These are phyloP conservation scores for Aethes cnicana DNA, from an alignment of 2,888 invertebrate species.

Conservation along the genomic window DNA sequence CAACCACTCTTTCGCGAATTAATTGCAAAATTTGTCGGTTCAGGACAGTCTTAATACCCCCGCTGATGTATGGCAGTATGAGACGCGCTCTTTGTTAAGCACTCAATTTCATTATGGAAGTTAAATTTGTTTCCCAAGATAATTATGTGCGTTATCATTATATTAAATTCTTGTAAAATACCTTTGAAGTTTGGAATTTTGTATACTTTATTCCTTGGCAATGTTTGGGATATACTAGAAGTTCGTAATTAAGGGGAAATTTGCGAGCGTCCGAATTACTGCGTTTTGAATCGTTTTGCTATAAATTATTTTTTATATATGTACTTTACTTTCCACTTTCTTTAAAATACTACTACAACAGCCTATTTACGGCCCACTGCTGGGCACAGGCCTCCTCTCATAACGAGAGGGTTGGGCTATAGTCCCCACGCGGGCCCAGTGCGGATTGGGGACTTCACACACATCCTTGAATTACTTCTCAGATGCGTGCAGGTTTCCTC, in stretches of 20 bases:
- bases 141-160: constrained; percentile 29
- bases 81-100: constrained; percentile 16
- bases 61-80: constrained; percentile 26
- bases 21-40: constrained; percentile 25
- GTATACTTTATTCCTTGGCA: background rate
- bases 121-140: constrained; percentile 23
- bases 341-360: too few relatives aligned
- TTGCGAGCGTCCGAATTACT: background rate
- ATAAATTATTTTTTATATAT: too few relatives aligned
- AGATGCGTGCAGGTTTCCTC: too few relatives aligned
- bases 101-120: constrained; percentile 24
- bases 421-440: too few relatives aligned
- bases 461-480: too few relatives aligned
- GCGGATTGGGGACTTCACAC: too few relatives aligned
- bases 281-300: too few relatives aligned
- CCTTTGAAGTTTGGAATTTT: constrained; percentile 19
- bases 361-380: too few relatives aligned
- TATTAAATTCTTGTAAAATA: constrained; percentile 30
- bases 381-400: too few relatives aligned
- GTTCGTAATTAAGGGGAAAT: constrained; percentile 6
- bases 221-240: constrained; percentile 2
- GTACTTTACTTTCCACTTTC: too few relatives aligned
- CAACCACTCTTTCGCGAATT: constrained; percentile 15
- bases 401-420: too few relatives aligned
- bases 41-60: constrained; percentile 16